Conservation (phyloP, 2,888 invertebrate genomes). For the Cataglyphis cursor region DNA sequence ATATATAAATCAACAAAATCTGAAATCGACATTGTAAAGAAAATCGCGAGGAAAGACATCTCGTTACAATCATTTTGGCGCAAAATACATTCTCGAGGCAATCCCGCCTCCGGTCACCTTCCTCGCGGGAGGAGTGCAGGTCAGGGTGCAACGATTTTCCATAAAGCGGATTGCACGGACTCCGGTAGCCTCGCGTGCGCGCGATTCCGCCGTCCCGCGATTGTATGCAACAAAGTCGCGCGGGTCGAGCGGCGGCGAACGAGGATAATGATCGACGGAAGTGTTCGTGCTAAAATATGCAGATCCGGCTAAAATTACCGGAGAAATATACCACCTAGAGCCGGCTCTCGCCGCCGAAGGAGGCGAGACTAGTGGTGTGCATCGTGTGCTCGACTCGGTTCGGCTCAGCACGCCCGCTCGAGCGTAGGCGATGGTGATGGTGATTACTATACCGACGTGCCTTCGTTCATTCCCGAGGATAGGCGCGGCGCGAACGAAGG, state of each 20-base stretch:
- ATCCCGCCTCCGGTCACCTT: slow-evolving; percentile 24
- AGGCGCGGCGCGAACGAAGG: slow-evolving; percentile 7
- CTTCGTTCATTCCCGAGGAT: slow-evolving; percentile 39
- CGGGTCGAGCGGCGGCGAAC: slow-evolving; percentile 62
- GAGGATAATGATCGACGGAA: slow-evolving; percentile 86
- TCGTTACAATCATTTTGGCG: slow-evolving; percentile 30
- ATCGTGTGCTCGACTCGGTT: slow-evolving; percentile 52
- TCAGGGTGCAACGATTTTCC: slow-evolving; percentile 73
- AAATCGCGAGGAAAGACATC: neutral
- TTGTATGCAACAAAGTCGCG: slow-evolving; percentile 63
- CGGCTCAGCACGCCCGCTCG: slow-evolving; percentile 32
- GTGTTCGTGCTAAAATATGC: slow-evolving; percentile 87
- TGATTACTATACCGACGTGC: slow-evolving; percentile 43
- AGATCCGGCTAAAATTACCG: slow-evolving; percentile 85
- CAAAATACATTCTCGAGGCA: slow-evolving; percentile 40
- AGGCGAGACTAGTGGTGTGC: slow-evolving; percentile 56
- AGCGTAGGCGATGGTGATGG: slow-evolving; percentile 53
- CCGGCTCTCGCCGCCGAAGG: slow-evolving; percentile 63
- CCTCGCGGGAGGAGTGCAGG: slow-evolving; percentile 30
- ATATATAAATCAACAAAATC: neutral
- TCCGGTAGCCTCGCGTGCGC: slow-evolving; percentile 46
- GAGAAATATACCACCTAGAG: slow-evolving; percentile 81
- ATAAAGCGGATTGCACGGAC: slow-evolving; percentile 61
- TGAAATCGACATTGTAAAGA: neutral
- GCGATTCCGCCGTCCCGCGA: slow-evolving; percentile 32